Evolutionary conservation across 2,888 invertebrate species (phyloP).

Genomic region (Monoplex corrugatus): DNA sequence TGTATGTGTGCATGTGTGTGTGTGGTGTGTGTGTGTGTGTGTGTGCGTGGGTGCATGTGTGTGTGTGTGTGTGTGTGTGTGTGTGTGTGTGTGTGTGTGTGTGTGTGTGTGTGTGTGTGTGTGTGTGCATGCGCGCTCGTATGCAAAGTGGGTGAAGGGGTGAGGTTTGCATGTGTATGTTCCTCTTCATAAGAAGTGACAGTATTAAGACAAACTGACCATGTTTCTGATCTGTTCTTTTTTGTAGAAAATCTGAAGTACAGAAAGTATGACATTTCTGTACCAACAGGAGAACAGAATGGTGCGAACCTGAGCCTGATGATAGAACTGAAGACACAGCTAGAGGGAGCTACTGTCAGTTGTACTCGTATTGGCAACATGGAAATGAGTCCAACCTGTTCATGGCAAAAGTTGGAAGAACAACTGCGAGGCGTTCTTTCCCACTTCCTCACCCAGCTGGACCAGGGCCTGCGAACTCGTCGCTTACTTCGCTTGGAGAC

Average conservation of each 20-base stretch:
- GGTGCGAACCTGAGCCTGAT: constrained; percentile 45
- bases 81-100: neutral
- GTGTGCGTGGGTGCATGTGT: no score
- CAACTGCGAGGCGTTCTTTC: constrained; percentile 63
- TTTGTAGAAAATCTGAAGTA: neutral
- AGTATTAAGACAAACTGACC: neutral
- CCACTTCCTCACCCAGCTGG: constrained; percentile 71
- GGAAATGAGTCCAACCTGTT: constrained; percentile 41
- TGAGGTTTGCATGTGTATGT: no score
- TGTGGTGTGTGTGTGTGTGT: neutral
- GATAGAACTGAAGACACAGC: constrained; percentile 54
- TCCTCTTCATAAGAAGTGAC: no score
- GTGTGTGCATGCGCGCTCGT: neutral
- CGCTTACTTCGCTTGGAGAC: constrained; percentile 71
- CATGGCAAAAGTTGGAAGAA: constrained; percentile 70
- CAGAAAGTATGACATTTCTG: neutral
- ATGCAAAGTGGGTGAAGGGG: no score
- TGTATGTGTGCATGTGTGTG: no score
- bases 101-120: neutral
- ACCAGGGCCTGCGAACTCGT: constrained; percentile 74
- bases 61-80: no score
- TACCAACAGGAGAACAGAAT: constrained; percentile 43
- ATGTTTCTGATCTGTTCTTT: neutral
- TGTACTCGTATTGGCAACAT: constrained; percentile 50
- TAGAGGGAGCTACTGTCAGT: constrained; percentile 55